Conservation (phyloP, 2,888 invertebrate genomes). For the Zygaena filipendulae region DNA sequence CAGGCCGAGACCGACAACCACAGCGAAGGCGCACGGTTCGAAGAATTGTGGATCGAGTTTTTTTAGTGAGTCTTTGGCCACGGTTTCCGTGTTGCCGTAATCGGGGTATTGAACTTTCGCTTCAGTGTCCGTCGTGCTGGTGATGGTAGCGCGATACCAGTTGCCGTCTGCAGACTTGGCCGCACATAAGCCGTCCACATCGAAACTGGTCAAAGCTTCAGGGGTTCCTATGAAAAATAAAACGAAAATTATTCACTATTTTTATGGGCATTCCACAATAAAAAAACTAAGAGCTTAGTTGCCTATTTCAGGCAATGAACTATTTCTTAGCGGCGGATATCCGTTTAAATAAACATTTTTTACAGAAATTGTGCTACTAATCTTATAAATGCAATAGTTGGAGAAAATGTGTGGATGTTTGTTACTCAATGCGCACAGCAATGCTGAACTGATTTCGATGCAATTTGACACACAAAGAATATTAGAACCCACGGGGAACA, state of each 20-base stretch:
- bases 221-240: conserved; percentile 34
- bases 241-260: conserved; percentile 1
- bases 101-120: conserved; percentile 72
- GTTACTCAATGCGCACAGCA: too few species aligned
- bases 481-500: too few species aligned
- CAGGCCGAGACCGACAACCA: conserved; percentile 46
- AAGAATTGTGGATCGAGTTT: conserved; percentile 54
- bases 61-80: conserved; percentile 53
- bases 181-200: conserved; percentile 68
- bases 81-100: conserved; percentile 75
- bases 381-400: too few species aligned
- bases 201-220: conserved; percentile 43
- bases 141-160: conserved; percentile 76
- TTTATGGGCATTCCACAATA: not conserved
- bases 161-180: conserved; percentile 71
- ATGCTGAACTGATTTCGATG: too few species aligned
- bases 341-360: too few species aligned
- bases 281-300: too few species aligned
- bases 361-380: too few species aligned
- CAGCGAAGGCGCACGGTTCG: conserved; percentile 44
- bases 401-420: too few species aligned
- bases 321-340: too few species aligned
- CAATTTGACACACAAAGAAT: too few species aligned
- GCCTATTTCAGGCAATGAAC: too few species aligned
- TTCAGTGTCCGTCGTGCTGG: conserved; percentile 42